Evolutionary conservation across 2,113 vertebrate species (phyloP).

Genomic region (Todiramphus chloris): DNA sequence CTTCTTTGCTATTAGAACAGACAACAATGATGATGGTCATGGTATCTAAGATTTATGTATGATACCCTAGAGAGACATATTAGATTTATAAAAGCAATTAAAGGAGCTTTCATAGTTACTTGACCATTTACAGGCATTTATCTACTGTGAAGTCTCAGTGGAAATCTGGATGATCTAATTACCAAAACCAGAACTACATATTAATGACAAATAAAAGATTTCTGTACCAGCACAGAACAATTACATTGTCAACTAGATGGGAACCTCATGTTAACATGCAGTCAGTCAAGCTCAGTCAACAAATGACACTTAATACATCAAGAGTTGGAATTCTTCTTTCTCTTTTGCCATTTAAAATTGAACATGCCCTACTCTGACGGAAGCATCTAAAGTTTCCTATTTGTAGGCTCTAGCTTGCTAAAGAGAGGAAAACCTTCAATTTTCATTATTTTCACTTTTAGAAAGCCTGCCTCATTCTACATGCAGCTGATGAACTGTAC

Average conservation of each 20-base stretch:
- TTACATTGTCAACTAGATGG: not conserved
- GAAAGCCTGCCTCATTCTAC: not conserved
- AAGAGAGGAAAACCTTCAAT: not conserved
- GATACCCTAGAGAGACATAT: not conserved
- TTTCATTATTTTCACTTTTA: not conserved
- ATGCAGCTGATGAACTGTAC: not conserved
- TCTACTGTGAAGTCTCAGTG: not conserved
- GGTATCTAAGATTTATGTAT: fast-evolving
- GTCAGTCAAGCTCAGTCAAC: not conserved
- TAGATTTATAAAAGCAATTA: not conserved
- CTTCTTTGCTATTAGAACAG: not conserved
- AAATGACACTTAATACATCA: not conserved
- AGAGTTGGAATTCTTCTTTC: not conserved
- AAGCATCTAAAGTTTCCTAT: not conserved
- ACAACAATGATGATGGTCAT: not conserved
- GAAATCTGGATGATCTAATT: not conserved
- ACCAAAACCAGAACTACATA: not conserved
- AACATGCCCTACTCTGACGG: not conserved
- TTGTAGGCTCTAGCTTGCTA: not conserved
- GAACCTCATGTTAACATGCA: not conserved
- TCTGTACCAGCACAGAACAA: not conserved
- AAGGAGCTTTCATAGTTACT: not conserved
- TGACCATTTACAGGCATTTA: not conserved
- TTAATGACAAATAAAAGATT: not conserved
- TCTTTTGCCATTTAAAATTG: not conserved